Evolutionary conservation across 2,113 vertebrate species (phyloP), one percentile per base, ranked within the genome.

Genomic region (Tretioscincus oriximinensis): DNA sequence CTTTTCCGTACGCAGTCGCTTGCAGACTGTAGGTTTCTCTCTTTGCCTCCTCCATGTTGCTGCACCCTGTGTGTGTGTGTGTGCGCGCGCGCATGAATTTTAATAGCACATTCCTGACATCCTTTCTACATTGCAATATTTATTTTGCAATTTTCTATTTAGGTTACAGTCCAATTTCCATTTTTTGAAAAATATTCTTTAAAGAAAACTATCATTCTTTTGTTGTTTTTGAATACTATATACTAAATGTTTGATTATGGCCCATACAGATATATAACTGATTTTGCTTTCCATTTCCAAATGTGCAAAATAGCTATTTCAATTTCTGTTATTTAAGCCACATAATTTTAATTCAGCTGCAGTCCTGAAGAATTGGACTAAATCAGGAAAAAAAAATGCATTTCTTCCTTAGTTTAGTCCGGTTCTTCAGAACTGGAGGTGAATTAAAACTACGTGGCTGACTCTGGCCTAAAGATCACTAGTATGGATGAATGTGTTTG

Each of bases 261-360:
- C 75, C 61, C 85, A 75, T 68, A 60, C 61, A 70, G 45, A 58
- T 35, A 24, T 35, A 24, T 71, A 78, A 69, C 18, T 84, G 18
- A 73, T 29, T 18, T 68, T 66, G 8, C 75, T 85, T 76, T 60
- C 49, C 12, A 24, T 84, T 83, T 76, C 67, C 22, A 82, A 29
- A 60, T 72, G 22, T 72, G 45, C 29, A 80, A 87, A 68, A 11
- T 1, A 75, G 8, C 35, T 86, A 88, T 84, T 87, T 65, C 72
- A 80, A 60, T 72, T 83, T 7, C 35, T 84, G 35, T 86, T 70
- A 81, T 75, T 82, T 83, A 51, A 88, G 77, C 29, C 81, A 85
- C 35, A 41, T 41, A 41, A 41, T 41, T 41, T 5, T 41, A 41
- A 41, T 41, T 41, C 35, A 41, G 35, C 35, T 41, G 5, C 5